These are phyloP conservation scores for Melanotaenia boesemani DNA, from an alignment of 2,797 vertebrate species.

Conservation along the genomic window DNA sequence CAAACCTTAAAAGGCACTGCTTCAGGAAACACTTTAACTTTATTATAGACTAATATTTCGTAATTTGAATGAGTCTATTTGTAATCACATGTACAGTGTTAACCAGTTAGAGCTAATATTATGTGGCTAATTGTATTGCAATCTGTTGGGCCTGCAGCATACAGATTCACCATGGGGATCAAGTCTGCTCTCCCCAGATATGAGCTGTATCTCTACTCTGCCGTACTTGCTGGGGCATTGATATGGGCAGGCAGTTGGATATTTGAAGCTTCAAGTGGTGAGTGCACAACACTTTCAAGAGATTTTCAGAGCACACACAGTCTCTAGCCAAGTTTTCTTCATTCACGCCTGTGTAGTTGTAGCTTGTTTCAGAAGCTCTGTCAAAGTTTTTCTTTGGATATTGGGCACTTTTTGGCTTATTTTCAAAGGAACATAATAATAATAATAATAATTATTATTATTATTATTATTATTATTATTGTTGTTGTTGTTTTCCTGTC, in stretches of 20 bases:
- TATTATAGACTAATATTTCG: accelerated
- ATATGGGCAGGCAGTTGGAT: conserved; percentile 91
- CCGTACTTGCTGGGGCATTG: conserved; percentile 85
- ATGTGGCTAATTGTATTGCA: conserved; percentile 29
- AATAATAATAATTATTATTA: no score
- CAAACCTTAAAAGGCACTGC: neutral
- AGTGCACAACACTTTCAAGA: conserved; percentile 43
- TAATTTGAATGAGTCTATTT: neutral
- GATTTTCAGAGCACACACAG: conserved; percentile 16
- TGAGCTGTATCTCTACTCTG: conserved; percentile 92
- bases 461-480: no score
- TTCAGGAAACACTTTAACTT: neutral
- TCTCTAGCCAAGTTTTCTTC: neutral
- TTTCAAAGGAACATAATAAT: no score
- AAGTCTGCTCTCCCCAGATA: conserved; percentile 88
- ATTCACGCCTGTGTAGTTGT: neutral
- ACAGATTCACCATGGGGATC: conserved; percentile 86
- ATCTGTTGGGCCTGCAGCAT: conserved; percentile 43
- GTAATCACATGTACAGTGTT: neutral
- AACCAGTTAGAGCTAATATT: conserved; percentile 22
- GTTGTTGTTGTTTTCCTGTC: no score
- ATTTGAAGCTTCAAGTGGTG: conserved; percentile 92
- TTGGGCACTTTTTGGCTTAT: no score
- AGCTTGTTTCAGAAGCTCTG: no score
- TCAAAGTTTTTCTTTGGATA: no score